Evolutionary conservation across 2,113 vertebrate species (phyloP), one percentile per base, ranked within the genome.

Genomic region (Mus spicilegus): DNA sequence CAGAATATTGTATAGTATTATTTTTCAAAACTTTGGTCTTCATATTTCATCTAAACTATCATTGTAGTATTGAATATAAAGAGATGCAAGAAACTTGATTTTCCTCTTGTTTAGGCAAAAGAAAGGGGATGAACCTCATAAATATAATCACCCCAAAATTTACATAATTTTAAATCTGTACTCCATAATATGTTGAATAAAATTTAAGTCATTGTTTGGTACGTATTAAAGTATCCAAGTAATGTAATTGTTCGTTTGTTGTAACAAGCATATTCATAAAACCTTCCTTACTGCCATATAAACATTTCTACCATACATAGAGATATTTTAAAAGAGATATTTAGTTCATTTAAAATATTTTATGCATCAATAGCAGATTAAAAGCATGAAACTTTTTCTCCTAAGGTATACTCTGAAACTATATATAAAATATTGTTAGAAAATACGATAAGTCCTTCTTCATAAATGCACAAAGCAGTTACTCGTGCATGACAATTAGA

Each of bases 401-500:
- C 7, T 88, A 92, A 92, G 33, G 82, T 69, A 89, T 9, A 8
- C 9, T 51, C 49, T 51, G 63, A 70, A 36, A 92, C 6, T 42
- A 39, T 28, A 58, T 56, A 0, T 58, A 54, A 75, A 84, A 65
- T 49, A 49, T 80, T 11, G 82, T 82, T 42, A 61, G 39, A 54
- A 84, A 22, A 46, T 33, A 54, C 28, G 51, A n/a, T 95, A 96
- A 75, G 11, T n/a, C 0, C 85, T 86, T 85, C 67, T 98, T 96
- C 93, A 95, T 20, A 96, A 90, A 86, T 49, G 96, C 94, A 96
- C 96, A 30, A 84, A 96, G 97, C 33, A 94, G 67, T 58, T 91
- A 97, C 46, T 97, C 63, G 94, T 95, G 87, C 93, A 96, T 94
- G 85, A 95, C 98, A 85, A 67, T 90, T 86, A 91, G 76, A 96